Base-by-base conservation (phyloP, 2,113 vertebrate genomes). In the Thomomys bottae region DNA sequence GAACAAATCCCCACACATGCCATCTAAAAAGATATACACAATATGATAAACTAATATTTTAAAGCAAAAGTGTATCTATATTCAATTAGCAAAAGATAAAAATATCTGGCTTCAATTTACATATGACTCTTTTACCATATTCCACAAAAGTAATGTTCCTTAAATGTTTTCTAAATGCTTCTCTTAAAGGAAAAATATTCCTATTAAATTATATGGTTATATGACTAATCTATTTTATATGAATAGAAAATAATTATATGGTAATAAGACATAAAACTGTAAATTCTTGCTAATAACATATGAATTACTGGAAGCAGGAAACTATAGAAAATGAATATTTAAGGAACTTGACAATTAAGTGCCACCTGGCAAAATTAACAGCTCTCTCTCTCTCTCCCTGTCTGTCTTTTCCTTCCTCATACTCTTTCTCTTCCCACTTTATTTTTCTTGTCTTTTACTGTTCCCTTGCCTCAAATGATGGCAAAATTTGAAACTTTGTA, bases 191-290 rank as follows among this genome's bases (percentile, higher is more conserved):
- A 38, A 92, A 77, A 68, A 28, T 71, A 61, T 87, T 88, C 18
- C 49, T 89, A 28, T 68, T 57, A 76, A 32, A 68, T 66, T 91
- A 77, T 75, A 80, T 28, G 68, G 17, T 11, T 54, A 90, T 40
- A 38, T 77, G 49, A 86, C 15, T 78, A 64, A 89, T 77, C 21
- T 64, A 7, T 79, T 92, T 88, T 83, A 76, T 77, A 87, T 12
- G 84, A 73, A 21, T 81, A 77, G 24, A 84, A 92, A 93, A 72
- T 34, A 84, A 68, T 38, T 59, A 71, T 49, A 23, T 92, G 26
- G 32, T 36, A 83, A 80, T 73, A 34, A 85, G 11, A 67, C 38
- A 32, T 83, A 42, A 66, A 82, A 78, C 54, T 84, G 12, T 78
- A 80, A 88, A 57, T 59, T 12, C 11, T 89, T 89, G 57, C 57